A percentile compares a stretch with the other conserved stretches of the same genome.
Conservation (phyloP, 2,797 vertebrate genomes). For the Chiloscyllium punctatum region DNA sequence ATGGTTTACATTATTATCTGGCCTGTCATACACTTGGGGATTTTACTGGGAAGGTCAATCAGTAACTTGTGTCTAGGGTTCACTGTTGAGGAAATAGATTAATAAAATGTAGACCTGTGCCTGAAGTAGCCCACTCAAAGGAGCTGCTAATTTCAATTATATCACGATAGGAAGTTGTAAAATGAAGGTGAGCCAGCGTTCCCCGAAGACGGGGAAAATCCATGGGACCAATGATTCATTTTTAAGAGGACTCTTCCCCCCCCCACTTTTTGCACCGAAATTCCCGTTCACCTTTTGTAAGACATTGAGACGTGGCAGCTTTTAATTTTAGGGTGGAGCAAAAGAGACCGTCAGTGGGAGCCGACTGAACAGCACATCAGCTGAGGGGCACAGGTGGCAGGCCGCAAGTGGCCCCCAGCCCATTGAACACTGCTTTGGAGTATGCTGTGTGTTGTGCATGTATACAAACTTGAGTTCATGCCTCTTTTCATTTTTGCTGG, state of each 20-base stretch:
- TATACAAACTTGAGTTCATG: not conserved
- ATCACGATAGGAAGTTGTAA: not conserved
- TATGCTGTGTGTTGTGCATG: conserved; percentile 11
- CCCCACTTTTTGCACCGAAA: not conserved
- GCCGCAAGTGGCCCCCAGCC: not conserved
- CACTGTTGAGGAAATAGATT: not conserved
- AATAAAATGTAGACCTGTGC: not conserved
- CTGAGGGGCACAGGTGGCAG: not conserved
- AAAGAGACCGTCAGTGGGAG: not conserved
- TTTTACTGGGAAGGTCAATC: no score
- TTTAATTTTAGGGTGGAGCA: not conserved
- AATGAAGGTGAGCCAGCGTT: not conserved
- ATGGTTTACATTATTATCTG: not conserved
- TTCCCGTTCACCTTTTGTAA: not conserved
- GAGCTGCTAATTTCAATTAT: not conserved
- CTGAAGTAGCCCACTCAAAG: not conserved
- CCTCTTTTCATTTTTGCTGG: conserved; percentile 6
- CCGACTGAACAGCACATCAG: not conserved
- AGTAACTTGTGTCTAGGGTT: not conserved
- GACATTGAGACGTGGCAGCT: not conserved
- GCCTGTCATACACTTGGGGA: no score
- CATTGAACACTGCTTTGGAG: not conserved
- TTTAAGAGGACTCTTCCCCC: not conserved
- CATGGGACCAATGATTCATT: not conserved
- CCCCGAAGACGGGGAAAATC: not conserved